These are phyloP conservation scores for Pipistrellus pygmaeus DNA, from an alignment of 2,797 vertebrate species.

Conservation along the genomic window DNA sequence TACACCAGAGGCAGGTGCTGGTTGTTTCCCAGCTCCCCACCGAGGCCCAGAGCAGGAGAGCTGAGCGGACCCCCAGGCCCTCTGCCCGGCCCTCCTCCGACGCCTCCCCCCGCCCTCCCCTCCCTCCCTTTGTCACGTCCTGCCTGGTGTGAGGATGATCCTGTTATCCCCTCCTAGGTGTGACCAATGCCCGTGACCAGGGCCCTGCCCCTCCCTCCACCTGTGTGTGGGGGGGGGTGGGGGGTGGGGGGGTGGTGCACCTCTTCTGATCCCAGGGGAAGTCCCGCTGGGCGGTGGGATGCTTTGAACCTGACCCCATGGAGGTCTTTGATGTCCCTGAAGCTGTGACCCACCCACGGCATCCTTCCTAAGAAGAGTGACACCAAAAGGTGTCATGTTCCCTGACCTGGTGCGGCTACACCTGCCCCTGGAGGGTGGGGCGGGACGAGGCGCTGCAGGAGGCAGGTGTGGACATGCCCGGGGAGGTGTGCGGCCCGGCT, in stretches of 20 bases:
- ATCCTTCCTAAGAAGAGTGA: background rate
- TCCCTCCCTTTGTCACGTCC: fast-evolving
- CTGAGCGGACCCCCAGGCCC: fast-evolving
- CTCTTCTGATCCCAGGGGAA: background rate
- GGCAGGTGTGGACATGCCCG: background rate
- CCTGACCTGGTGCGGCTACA: background rate
- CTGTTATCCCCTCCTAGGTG: background rate
- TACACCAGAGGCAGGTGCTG: fast-evolving
- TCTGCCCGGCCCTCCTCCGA: background rate
- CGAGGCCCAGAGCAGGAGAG: background rate
- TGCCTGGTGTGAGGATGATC: constrained; percentile 14
- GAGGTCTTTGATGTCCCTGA: background rate
- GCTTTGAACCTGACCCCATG: fast-evolving
- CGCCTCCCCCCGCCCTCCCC: background rate
- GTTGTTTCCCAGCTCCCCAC: background rate
- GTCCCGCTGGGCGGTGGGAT: background rate
- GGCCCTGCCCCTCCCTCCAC: background rate
- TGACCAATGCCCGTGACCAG: background rate
- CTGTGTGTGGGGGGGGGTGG: background rate
- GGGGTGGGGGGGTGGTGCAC: no score
- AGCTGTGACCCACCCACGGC: background rate
- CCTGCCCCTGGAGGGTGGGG: background rate
- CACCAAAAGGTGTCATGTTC: background rate
- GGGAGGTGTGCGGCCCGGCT: background rate
- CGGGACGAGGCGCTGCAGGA: background rate